Evolutionary conservation across 1,140 invertebrate species (phyloP).

Genomic region (Temnothorax curvispinosus): DNA sequence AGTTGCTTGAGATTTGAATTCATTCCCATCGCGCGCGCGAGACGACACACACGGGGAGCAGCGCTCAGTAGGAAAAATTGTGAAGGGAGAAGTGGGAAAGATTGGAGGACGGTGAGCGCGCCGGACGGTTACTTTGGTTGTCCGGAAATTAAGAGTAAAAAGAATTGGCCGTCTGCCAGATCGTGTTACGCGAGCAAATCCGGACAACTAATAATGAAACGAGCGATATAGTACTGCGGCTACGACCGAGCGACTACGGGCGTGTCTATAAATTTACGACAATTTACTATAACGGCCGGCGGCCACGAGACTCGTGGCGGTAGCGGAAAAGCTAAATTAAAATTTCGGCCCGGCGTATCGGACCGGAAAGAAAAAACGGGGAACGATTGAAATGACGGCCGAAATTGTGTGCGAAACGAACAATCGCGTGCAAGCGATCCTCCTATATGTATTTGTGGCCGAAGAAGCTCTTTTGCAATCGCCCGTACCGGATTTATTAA

Average conservation of each 20-base stretch:
- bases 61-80: constrained; percentile 40
- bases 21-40: constrained; percentile 10
- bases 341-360: constrained; percentile 55
- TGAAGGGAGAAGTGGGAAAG: constrained; percentile 1
- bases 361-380: constrained; percentile 57
- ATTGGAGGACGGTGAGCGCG: constrained; percentile 8
- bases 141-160: constrained; percentile 70
- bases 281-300: constrained; percentile 74
- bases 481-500: not conserved
- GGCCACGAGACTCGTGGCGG: constrained; percentile 49
- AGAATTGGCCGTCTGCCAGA: constrained; percentile 74
- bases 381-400: constrained; percentile 53
- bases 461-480: constrained; percentile 14
- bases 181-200: constrained; percentile 70
- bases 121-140: constrained; percentile 53
- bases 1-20: constrained; percentile 26
- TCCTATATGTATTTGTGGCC: not conserved
- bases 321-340: constrained; percentile 59
- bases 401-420: constrained; percentile 49
- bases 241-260: constrained; percentile 41
- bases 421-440: constrained; percentile 26
- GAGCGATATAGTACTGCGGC: constrained; percentile 54
- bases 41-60: not conserved
- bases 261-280: constrained; percentile 74
- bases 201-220: constrained; percentile 77